Conservation (phyloP, 2,888 invertebrate genomes). For the Nomada ferruginata region DNA sequence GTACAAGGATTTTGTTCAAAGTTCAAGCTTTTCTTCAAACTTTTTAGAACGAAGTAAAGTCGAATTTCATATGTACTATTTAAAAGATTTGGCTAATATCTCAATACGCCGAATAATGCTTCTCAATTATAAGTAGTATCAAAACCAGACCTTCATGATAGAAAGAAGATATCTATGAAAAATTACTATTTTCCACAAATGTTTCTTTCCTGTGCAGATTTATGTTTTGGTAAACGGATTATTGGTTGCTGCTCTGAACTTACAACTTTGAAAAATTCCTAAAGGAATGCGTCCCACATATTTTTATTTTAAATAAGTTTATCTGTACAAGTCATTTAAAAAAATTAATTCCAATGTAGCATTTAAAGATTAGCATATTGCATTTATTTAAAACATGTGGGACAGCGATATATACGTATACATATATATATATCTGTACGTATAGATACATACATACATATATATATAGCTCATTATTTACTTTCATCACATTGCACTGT, state of each 20-base stretch:
- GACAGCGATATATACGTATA: conserved; percentile 50
- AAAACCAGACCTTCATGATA: conserved; percentile 18
- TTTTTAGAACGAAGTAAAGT: conserved; percentile 33
- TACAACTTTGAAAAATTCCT: conserved; percentile 63
- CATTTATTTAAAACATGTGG: conserved; percentile 73
- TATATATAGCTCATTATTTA: conserved; percentile 61
- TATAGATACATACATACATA: conserved; percentile 39
- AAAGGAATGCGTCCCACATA: conserved; percentile 62
- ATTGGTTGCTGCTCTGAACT: conserved; percentile 27
- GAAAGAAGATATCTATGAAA: neutral
- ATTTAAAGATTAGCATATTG: conserved; percentile 44
- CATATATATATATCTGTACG: conserved; percentile 35
- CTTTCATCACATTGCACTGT: conserved; percentile 64
- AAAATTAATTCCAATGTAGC: conserved; percentile 39
- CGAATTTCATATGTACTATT: conserved; percentile 19
- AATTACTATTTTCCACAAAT: neutral
- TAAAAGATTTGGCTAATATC: neutral
- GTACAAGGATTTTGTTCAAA: conserved; percentile 61
- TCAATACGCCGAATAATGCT: conserved; percentile 21
- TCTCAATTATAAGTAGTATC: conserved; percentile 12
- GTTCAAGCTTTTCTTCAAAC: conserved; percentile 50
- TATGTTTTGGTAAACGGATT: conserved; percentile 13
- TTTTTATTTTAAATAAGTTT: conserved; percentile 65
- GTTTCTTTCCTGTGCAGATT: neutral
- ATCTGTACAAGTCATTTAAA: conserved; percentile 51